Conservation (phyloP, 2,888 invertebrate genomes). For the Tetramorium bicarinatum region DNA sequence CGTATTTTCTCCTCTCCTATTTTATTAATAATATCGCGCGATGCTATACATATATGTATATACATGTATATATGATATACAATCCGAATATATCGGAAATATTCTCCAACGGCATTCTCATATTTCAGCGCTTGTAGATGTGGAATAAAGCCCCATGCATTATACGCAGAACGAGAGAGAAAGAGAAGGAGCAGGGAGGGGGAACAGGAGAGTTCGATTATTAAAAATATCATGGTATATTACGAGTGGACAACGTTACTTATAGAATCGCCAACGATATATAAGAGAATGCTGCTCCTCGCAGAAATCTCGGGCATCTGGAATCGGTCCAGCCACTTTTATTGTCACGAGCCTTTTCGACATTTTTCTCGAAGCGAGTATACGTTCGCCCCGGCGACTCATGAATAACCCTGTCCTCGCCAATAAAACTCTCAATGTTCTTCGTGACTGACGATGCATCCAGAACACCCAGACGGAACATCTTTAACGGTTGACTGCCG, state of each 20-base stretch:
- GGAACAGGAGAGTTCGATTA: constrained; percentile 15
- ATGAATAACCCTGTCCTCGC: constrained; percentile 69
- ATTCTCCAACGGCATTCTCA: constrained; percentile 14
- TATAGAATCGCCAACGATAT: constrained; percentile 60
- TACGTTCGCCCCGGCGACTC: constrained; percentile 56
- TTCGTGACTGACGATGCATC: constrained; percentile 60
- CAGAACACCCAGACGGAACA: constrained; percentile 55
- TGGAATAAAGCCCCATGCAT: background rate
- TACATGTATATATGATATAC: no score
- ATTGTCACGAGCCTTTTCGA: constrained; percentile 67
- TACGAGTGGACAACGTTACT: constrained; percentile 55
- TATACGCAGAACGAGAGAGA: background rate
- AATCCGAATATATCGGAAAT: background rate
- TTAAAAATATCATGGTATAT: constrained; percentile 44
- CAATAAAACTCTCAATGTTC: constrained; percentile 68
- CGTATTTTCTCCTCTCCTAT: background rate
- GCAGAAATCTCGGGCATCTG: constrained; percentile 73
- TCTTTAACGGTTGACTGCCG: constrained; percentile 41
- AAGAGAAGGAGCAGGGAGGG: no score
- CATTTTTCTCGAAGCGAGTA: constrained; percentile 59
- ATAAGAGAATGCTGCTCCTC: constrained; percentile 64
- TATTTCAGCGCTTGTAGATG: constrained; percentile 1
- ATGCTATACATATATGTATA: background rate
- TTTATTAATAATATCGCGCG: constrained; percentile 4
- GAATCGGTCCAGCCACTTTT: constrained; percentile 75